These are phyloP conservation scores for Anguilla pacifica DNA, from an alignment of 2,797 vertebrate genomes.

Conservation along the genomic window DNA sequence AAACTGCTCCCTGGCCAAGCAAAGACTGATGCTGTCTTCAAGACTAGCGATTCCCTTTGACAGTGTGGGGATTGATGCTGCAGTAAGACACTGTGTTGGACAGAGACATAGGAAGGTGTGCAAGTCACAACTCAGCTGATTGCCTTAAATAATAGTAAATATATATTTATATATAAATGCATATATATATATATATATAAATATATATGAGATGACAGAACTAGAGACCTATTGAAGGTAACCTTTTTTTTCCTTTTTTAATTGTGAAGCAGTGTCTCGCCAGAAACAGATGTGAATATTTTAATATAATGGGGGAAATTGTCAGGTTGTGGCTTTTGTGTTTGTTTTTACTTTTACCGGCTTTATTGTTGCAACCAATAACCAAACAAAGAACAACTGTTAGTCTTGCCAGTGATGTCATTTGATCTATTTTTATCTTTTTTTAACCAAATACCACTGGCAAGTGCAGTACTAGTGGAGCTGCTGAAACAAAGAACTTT, in stretches of 20 bases:
- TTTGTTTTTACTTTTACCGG: slow-evolving; percentile 72
- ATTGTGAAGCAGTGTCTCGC: slow-evolving; percentile 76
- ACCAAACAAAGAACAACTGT: slow-evolving; percentile 63
- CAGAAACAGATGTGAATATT: slow-evolving; percentile 81
- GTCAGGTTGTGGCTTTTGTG: slow-evolving; percentile 71
- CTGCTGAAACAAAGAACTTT: slow-evolving; percentile 53
- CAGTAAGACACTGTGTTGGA: slow-evolving; percentile 16
- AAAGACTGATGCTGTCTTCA: not conserved
- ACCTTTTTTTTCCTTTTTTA: slow-evolving; percentile 67
- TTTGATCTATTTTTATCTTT: slow-evolving; percentile 72
- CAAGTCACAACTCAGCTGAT: slow-evolving; percentile 71
- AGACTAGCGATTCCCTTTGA: slow-evolving; percentile 2
- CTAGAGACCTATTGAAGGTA: slow-evolving; percentile 70
- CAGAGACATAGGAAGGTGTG: slow-evolving; percentile 49
- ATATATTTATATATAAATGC: not conserved
- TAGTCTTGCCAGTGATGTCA: slow-evolving; percentile 64
- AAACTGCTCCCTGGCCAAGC: not conserved
- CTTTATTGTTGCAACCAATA: slow-evolving; percentile 70
- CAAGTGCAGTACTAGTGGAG: slow-evolving; percentile 49
- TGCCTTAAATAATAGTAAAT: slow-evolving; percentile 75
- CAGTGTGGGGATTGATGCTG: not conserved
- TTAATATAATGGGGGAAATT: slow-evolving; percentile 78
- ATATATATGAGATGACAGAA: slow-evolving; percentile 68
- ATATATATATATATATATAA: slow-evolving; percentile 60
- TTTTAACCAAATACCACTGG: slow-evolving; percentile 69